Evolutionary conservation across 2,113 vertebrate genomes (phyloP), one percentile per base, ranked within the genome.

Genomic region (Odontesthes bonariensis): DNA sequence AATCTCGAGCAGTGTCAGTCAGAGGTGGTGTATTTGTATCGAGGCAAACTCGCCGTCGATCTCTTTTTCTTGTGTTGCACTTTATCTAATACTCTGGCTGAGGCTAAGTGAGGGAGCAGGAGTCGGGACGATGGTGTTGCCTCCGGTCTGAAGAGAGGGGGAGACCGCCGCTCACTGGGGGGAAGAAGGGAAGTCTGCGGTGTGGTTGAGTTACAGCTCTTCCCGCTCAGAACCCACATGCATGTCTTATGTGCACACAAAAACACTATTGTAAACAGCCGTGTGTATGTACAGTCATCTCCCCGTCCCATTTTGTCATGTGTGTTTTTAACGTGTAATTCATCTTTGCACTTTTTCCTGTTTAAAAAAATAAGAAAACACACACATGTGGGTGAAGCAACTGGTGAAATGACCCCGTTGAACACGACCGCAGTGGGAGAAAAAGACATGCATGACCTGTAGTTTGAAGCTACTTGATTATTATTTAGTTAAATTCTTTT

Each of bases 261-360:
- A 51, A 11, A 19, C 10, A 23, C 7, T 47, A 9, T 63, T 44
- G 12, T 44, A 42, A 61, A 75, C 67, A 52, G 42, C 56, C 55
- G 17, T 66, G 72, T 85, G 65, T 86, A 73, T 77, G 79, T 63
- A 77, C 69, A 70, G 33, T 67, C 53, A 47, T 61, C 20, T 62
- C 59, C 73, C 69, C 51, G 69, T 57, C 68, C 64, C 85, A 73
- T 73, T 54, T 57, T 42, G 55, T 60, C 20, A 23, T 51, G 73
- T 75, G 69, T 64, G 55, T 51, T 42, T 64, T 54, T 55, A 0
- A 33, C 13, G 67, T 71, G 77, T 82, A 60, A 62, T 77, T 58
- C 58, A 55, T 84, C 77, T 77, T 83, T 88, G 84, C 83, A 86
- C 82, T 79, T 88, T 77, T 56, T 81, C 65, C 53, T 33, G n/a